Conservation (phyloP, 1,140 invertebrate species). For the Agrypnia vestita region DNA sequence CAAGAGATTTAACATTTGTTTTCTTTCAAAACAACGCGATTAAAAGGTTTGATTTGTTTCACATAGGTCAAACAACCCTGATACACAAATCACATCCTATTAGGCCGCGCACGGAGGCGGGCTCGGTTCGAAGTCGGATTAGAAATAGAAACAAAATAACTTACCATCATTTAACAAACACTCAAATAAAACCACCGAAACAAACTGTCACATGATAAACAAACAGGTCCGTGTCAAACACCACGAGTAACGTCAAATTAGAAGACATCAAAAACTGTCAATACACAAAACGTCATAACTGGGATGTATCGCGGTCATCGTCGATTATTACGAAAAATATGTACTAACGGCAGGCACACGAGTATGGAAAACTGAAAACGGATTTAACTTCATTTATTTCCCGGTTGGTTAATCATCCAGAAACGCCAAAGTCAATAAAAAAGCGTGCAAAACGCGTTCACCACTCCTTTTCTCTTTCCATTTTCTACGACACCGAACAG, state of each 20-base stretch:
- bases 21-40: not conserved
- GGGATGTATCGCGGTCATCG: slow-evolving; percentile 31
- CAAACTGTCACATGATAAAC: slow-evolving; percentile 49
- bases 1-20: too few relatives aligned
- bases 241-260: slow-evolving; percentile 47
- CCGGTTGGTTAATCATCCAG: slow-evolving; percentile 44
- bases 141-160: slow-evolving; percentile 35
- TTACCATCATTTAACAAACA: slow-evolving; percentile 32
- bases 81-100: slow-evolving; percentile 42
- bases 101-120: slow-evolving; percentile 14
- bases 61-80: slow-evolving; percentile 49
- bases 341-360: slow-evolving; percentile 33
- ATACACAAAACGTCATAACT: slow-evolving; percentile 53
- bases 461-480: slow-evolving; percentile 53
- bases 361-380: slow-evolving; percentile 23
- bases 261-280: slow-evolving; percentile 51
- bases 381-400: slow-evolving; percentile 36
- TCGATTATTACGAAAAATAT: slow-evolving; percentile 43
- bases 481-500: slow-evolving; percentile 48
- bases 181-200: slow-evolving; percentile 8
- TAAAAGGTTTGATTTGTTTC: slow-evolving; percentile 1
- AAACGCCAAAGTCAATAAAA: slow-evolving; percentile 39
- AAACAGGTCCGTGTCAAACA: slow-evolving; percentile 42
- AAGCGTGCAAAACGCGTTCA: slow-evolving; percentile 47
- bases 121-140: slow-evolving; percentile 37